Evolutionary conservation across 2,113 vertebrate genomes (phyloP), one percentile per base, ranked within the genome.

Genomic region (Platysteira castanea): DNA sequence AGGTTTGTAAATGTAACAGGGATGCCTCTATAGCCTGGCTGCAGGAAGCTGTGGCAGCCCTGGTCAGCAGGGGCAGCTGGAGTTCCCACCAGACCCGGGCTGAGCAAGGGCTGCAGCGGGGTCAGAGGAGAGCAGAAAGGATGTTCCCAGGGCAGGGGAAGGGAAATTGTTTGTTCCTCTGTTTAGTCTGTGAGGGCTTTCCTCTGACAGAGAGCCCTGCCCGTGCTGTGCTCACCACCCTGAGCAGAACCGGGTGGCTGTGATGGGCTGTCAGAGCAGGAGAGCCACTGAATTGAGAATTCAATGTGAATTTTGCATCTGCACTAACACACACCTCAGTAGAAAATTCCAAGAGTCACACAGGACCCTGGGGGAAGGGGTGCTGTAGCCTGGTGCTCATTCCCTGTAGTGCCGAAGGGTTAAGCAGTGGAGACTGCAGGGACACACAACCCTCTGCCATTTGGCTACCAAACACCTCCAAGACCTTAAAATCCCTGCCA

Each of bases 251-350:
- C 46, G 30, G 71, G 56, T 1, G 2, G 26, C 68, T 3, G 1
- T 21, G 70, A n/a, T 37, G 67, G 31, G 28, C 10, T 84, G n/a
- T 41, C 70, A 64, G 67, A 47, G 44, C 20, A 60, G 50, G 8
- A 52, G 4, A 53, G 28, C 11, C 69, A 23, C 64, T 50, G 69
- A 80, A 39, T 0, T 33, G 54, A 77, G 67, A 30, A 37, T 27
- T 47, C 71, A 20, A 5, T 19, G 35, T 3, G 23, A 11, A 12
- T 74, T 77, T 74, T 70, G 22, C 39, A 18, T 21, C 26, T 46
- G 28, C 23, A 24, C 10, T 30, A n/a, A 26, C 0, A 9, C 22
- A 1, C 2, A 41, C 11, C 35, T 67, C 2, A 3, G 22, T 46
- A 27, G 39, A 84, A 81, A 81, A 74, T 10, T 28, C n/a, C 37